Conservation (phyloP, 2,888 invertebrate species). For the Zonitis immaculata region DNA sequence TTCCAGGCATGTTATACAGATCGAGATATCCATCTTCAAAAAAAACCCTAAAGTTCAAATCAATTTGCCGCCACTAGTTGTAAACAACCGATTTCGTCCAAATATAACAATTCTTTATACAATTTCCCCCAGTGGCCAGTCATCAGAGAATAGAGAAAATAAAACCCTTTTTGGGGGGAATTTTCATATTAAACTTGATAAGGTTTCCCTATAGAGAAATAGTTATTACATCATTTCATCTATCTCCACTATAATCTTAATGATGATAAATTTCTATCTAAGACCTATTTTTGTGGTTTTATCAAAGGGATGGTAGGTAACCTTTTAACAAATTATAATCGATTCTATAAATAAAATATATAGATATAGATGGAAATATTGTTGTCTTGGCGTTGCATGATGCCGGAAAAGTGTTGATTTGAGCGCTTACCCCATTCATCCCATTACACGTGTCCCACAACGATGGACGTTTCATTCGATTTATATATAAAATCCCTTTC, state of each 20-base stretch:
- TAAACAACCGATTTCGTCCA: too few species aligned
- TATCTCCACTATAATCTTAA: neutral
- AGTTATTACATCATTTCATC: neutral
- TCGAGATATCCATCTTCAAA: neutral
- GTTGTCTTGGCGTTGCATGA: neutral
- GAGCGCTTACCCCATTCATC: neutral
- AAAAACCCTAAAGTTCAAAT: neutral
- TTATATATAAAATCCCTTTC: too few species aligned
- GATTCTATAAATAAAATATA: too few species aligned
- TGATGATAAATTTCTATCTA: neutral
- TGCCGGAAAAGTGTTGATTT: neutral
- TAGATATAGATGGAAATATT: neutral
- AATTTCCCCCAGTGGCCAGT: too few species aligned
- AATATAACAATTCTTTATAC: too few species aligned
- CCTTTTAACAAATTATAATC: neutral
- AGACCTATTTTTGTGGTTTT: neutral
- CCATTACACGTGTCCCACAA: neutral
- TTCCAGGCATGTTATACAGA: neutral
- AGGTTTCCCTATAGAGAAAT: neutral
- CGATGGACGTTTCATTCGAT: neutral
- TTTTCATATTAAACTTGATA: neutral
- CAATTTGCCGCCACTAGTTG: neutral
- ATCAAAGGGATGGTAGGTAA: too few species aligned
- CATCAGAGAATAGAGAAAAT: too few species aligned
- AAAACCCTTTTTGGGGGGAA: too few species aligned